Evolutionary conservation across 2,797 vertebrate species (phyloP), one percentile per base, ranked within the genome.

Genomic region (Harpagifer antarcticus): DNA sequence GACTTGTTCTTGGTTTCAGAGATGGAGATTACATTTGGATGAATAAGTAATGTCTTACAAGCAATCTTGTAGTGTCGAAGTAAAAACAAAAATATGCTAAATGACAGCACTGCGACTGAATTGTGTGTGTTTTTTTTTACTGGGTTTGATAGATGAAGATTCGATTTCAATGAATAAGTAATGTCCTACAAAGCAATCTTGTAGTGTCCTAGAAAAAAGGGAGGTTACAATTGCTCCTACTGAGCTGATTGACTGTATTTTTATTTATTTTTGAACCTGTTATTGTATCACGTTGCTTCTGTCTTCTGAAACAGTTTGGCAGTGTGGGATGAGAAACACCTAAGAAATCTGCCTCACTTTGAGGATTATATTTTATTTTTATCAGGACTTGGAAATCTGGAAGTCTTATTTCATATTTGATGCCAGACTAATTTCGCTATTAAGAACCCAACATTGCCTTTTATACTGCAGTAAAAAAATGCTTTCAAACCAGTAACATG

Each of bases 91-190:
- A 55, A 62, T 12, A 53, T 11, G 17, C 42, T 33, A 61, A 69
- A 62, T 45, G 81, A 66, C 49, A 72, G 13, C 64, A 19, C 14
- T 33, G 27, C 62, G 37, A 43, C 9, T 78, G 63, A 60, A 47
- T 13, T 56, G 14, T 31, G 15, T 42, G 49, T 62, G 2, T 11
- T n/a, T 19, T 48, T 37, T 37, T 37, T 9, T 65, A 56, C 79
- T 55, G 33, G 62, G 68, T 82, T 72, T 74, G 72, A 69, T 68
- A 54, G 71, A 79, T 67, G 60, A 60, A 54, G 17, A 68, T 82
- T 77, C 33, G 15, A 79, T 85, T 84, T 3, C 40, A 73, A 78
- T 84, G 68, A 88, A 81, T 86, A 83, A 85, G 66, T 74, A 72
- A 85, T 84, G 65, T 62, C 58, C 52, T 76, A 72, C 64, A 9